Evolutionary conservation across 2,113 vertebrate genomes (phyloP).

Genomic region (Melanotaenia duboulayi): DNA sequence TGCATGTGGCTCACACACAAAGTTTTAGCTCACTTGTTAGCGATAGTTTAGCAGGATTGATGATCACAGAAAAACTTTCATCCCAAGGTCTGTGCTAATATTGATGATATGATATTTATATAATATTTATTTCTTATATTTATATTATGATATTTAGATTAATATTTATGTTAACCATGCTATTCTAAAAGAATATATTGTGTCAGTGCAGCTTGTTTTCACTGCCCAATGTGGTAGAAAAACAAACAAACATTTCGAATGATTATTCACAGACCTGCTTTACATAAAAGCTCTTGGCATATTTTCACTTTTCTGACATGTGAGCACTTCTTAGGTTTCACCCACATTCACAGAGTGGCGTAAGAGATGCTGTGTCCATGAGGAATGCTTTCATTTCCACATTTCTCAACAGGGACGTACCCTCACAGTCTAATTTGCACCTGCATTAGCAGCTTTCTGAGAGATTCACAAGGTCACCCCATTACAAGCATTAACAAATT

Average conservation of each 20-base stretch:
- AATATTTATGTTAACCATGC: too few relatives aligned
- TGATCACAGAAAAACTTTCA: too few relatives aligned
- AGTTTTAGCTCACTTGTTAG: not conserved
- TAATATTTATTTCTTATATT: too few relatives aligned
- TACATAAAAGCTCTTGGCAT: conserved; percentile 28
- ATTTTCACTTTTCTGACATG: conserved; percentile 26
- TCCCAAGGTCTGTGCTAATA: too few relatives aligned
- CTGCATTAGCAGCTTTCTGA: conserved; percentile 51
- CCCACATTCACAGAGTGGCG: conserved; percentile 28
- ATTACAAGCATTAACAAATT: conserved; percentile 31
- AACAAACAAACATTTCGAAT: not conserved
- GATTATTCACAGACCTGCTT: conserved; percentile 7
- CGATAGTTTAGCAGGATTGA: too few relatives aligned
- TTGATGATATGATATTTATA: too few relatives aligned
- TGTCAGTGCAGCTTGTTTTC: too few relatives aligned
- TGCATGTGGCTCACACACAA: conserved; percentile 3
- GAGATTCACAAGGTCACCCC: conserved; percentile 40
- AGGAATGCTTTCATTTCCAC: conserved; percentile 60
- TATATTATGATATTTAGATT: too few relatives aligned
- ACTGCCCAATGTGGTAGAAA: too few relatives aligned
- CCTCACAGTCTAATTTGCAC: conserved; percentile 53
- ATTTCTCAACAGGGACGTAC: conserved; percentile 50
- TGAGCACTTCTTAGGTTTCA: conserved; percentile 56
- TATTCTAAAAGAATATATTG: too few relatives aligned
- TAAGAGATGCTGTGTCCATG: conserved; percentile 49